Evolutionary conservation across 2,888 invertebrate genomes (phyloP).

Genomic region (Girardia tigrina): DNA sequence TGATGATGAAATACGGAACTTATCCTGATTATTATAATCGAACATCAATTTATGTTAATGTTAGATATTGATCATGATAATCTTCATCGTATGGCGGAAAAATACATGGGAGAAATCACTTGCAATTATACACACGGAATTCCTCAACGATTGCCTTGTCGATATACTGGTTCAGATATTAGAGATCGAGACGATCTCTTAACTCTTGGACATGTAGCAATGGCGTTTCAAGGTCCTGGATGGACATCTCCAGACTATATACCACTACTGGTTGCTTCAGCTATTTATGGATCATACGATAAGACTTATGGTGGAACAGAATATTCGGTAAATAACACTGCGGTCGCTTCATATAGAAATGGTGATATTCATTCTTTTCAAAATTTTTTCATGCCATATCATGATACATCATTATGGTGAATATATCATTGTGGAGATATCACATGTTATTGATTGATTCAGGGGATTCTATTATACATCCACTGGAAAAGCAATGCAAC

Average conservation of each 20-base stretch:
- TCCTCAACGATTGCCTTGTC: no score
- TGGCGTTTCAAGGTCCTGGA: background rate
- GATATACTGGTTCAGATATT: background rate
- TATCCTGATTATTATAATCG: no score
- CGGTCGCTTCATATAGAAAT: no score
- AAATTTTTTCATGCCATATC: background rate
- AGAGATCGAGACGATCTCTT: background rate
- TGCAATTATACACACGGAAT: no score
- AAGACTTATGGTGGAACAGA: background rate
- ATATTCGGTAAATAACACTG: no score
- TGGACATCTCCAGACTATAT: background rate
- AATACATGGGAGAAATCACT: constrained; percentile 60
- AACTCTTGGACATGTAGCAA: background rate
- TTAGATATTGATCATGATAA: constrained; percentile 80
- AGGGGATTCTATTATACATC: no score
- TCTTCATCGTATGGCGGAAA: constrained; percentile 67
- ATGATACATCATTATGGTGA: no score
- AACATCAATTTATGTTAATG: no score
- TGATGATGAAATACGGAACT: no score
- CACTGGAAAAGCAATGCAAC: no score
- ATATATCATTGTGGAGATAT: no score
- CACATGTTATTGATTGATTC: no score
- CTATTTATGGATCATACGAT: background rate
- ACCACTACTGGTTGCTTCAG: background rate
- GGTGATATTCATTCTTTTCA: background rate